Base-by-base conservation (phyloP, 2,888 invertebrate genomes). In the Megamerina dolium region DNA sequence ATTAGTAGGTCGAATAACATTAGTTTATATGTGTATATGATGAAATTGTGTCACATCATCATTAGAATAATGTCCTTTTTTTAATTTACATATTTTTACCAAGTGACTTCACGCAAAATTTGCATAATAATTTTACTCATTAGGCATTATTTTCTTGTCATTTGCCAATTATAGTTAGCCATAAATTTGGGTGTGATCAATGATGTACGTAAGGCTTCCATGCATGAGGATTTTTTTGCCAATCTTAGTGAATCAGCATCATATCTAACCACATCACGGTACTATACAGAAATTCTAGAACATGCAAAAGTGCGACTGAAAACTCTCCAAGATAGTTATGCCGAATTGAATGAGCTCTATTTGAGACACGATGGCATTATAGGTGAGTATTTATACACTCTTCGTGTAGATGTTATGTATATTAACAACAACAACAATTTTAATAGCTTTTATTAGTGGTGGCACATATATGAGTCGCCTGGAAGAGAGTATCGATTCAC, bases 211-310 rank as follows among this genome's bases (percentile, higher is more conserved):
- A 70, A 70, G 57, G 69, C 72, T 57, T 60, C 62, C 51, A 58
- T 56, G 40, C 68, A 72, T 48, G 71, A 72, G 58, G 71, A 72
- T 48, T 72, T 72, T 49, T 62, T 72, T 54, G 72, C 69, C 37
- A 68, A 64, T 37, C 50, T 72, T 21, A 72, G 68, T 46, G 66
- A 67, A 53, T 61, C 67, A 23, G 60, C 63, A 4, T 50, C 70
- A 20, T 60, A 65, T 41, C 43, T 63, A 26, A 54, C 61, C 18
- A 55, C 63, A 34, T 54, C 61, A 37, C 60, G 63, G 10, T 66
- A 63, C 34, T 68, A 64, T 27, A 52, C 56, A 1, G 71, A 72
- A 35, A 59, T 72, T 16, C 44, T 70, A 34, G 67, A 70, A 12
- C 66, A 68, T 32, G 65, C 66, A 2, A 68, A 58, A 42, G 55